Conservation (phyloP, 2,797 vertebrate genomes). For the Ispidina picta region DNA sequence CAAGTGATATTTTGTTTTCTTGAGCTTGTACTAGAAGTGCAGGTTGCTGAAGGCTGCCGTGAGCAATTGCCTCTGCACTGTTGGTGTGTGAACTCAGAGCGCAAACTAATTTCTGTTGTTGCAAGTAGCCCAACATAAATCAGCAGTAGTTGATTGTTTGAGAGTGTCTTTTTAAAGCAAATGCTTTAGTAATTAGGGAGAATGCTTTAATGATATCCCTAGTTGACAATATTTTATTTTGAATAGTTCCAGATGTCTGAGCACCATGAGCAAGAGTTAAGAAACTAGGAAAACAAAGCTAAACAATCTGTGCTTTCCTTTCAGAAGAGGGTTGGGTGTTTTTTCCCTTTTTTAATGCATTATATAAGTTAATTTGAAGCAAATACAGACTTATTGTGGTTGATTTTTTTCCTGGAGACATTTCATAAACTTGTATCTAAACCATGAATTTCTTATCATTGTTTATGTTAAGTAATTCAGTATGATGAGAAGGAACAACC, state of each 20-base stretch:
- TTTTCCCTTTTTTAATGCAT: not conserved
- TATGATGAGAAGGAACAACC: slow-evolving; percentile 34
- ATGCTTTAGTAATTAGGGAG: slow-evolving; percentile 57
- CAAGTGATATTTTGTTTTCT: not conserved
- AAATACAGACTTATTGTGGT: slow-evolving; percentile 31
- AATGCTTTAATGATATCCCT: slow-evolving; percentile 67
- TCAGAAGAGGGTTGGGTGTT: slow-evolving; percentile 6
- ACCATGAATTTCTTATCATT: slow-evolving; percentile 24
- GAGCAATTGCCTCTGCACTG: not conserved
- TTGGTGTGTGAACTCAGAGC: not conserved
- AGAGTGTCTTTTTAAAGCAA: slow-evolving; percentile 59
- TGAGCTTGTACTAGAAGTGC: not conserved
- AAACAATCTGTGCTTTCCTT: slow-evolving; percentile 35
- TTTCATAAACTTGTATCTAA: slow-evolving; percentile 36
- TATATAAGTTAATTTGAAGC: slow-evolving; percentile 46
- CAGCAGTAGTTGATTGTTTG: slow-evolving; percentile 43
- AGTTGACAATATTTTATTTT: slow-evolving; percentile 65
- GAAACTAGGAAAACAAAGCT: slow-evolving; percentile 24
- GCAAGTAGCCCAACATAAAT: slow-evolving; percentile 17
- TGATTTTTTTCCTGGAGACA: slow-evolving; percentile 29
- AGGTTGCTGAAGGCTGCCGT: not conserved
- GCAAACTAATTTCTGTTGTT: slow-evolving; percentile 38
- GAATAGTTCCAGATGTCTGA: slow-evolving; percentile 74
- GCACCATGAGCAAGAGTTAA: not conserved
- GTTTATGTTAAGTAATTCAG: slow-evolving; percentile 61